Evolutionary conservation across 2,888 invertebrate genomes (phyloP), one percentile per base, ranked within the genome.

Genomic region (Chrysopilus asiliformis): DNA sequence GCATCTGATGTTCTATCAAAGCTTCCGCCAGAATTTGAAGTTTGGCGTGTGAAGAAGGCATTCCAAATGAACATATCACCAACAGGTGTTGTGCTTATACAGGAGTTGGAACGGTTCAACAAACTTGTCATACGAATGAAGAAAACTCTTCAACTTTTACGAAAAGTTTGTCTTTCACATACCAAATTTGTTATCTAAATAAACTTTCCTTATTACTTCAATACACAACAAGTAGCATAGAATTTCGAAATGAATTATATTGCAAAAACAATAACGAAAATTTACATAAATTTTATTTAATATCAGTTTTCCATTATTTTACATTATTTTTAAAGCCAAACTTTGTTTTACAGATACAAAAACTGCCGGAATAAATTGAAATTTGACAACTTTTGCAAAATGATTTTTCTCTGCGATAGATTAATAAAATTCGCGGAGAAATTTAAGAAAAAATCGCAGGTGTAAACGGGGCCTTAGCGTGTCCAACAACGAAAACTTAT

Each of bases 31-130:
- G 68, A 71, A 44, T 90, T 79, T 57, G 87, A 91, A 60, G 68
- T 89, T 32, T 79, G 78, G 69, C 78, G 78, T 55, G 76, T 89
- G 19, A 72, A 81, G 45, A 82, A 82, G 56, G 74, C 75, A 53
- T 82, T 80, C 55, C 86, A 86, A 51, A 67, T 81, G 63, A 74
- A 73, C 46, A 76, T 90, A 48, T 76, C 82, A 4, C 91, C 91
- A 2, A 80, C 85, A 0, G 75, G 83, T 0, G 80, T 91, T 12
- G 91, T 93, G 2, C 63, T 93, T 33, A 68, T 91, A 34, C 91
- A 93, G 67, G 86, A 93, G 58, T 60, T 93, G 25, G 89, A 91
- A 51, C 71, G 89, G 42, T 90, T 90, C 59, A 93, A 93, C 61
- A 67, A 69, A 14, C 70, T 93, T 1, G 76, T 89, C 34, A 55